Conservation (phyloP, 2,113 vertebrate species). For the Rhea pennata region DNA sequence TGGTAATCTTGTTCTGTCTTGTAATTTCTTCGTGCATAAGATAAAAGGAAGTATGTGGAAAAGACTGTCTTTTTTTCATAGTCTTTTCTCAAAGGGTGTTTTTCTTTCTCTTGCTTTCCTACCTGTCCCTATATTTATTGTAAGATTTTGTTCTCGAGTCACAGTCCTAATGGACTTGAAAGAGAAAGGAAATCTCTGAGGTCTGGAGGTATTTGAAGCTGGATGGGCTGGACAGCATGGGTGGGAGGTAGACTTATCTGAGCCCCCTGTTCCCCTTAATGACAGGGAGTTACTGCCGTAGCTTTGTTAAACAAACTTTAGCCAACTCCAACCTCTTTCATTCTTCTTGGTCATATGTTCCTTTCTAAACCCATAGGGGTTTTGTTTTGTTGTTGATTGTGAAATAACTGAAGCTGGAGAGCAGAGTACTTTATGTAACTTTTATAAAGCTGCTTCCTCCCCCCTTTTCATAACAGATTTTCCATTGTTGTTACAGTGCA, state of each 20-base stretch:
- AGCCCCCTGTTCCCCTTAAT: background rate
- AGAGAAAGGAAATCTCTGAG: background rate
- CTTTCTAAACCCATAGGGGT: background rate
- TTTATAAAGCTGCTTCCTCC: background rate
- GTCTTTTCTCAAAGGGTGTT: background rate
- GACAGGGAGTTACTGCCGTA: background rate
- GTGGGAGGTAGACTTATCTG: no score
- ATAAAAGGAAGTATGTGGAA: background rate
- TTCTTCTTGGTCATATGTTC: background rate
- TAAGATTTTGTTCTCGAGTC: background rate
- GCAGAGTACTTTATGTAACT: background rate
- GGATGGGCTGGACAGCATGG: background rate
- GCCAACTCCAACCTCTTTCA: background rate
- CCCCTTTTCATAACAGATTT: background rate
- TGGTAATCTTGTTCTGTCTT: background rate
- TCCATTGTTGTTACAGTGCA: background rate
- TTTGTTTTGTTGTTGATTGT: background rate
- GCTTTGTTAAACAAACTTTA: rapidly evolving
- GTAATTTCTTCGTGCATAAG: background rate
- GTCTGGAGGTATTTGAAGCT: background rate
- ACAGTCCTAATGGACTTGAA: background rate
- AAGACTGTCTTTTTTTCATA: background rate
- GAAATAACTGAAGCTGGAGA: background rate
- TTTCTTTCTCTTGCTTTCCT: background rate
- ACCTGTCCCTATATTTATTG: background rate